Evolutionary conservation across 2,113 vertebrate species (phyloP).

Genomic region (Neodontobutis hainanensis): DNA sequence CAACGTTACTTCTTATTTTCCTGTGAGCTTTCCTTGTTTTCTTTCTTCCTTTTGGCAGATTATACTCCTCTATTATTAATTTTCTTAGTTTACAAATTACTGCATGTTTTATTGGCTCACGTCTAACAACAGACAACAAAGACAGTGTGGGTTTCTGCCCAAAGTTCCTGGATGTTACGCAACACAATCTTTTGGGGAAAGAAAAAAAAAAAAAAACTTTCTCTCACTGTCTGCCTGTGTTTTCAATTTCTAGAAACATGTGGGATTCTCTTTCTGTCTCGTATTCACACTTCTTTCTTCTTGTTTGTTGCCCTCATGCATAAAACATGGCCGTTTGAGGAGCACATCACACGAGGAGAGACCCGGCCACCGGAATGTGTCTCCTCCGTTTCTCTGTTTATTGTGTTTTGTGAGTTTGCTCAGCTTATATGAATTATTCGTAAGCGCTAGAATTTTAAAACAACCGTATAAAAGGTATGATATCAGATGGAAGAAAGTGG

Average conservation of each 20-base stretch:
- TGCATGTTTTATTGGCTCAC: no score
- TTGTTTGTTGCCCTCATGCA: slow-evolving; percentile 59
- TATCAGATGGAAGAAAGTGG: slow-evolving; percentile 4
- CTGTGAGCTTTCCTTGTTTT: no score
- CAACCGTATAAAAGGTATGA: slow-evolving; percentile 3
- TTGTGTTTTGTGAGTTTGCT: slow-evolving; percentile 36
- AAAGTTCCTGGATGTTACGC: slow-evolving; percentile 13
- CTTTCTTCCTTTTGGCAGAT: no score
- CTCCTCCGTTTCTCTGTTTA: slow-evolving; percentile 39
- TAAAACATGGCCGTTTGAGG: slow-evolving; percentile 52
- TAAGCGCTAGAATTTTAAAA: slow-evolving; percentile 34
- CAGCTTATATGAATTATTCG: slow-evolving; percentile 37
- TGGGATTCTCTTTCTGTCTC: slow-evolving; percentile 23
- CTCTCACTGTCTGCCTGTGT: slow-evolving; percentile 19
- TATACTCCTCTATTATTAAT: no score
- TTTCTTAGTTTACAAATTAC: no score
- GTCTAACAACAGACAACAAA: neutral
- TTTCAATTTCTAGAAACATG: slow-evolving; percentile 57
- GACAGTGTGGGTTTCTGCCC: neutral
- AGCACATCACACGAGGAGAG: slow-evolving; percentile 30
- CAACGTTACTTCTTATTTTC: no score
- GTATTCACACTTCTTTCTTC: slow-evolving; percentile 16
- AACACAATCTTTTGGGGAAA: slow-evolving; percentile 37
- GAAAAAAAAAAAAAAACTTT: slow-evolving; percentile 55
- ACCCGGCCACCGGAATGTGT: slow-evolving; percentile 41